Percentiles rank a stretch among this genome's conserved stretches.
phyloP scores from a whole-genome alignment of 2,797 vertebrate species.

The Molothrus aeneus region DNA sequence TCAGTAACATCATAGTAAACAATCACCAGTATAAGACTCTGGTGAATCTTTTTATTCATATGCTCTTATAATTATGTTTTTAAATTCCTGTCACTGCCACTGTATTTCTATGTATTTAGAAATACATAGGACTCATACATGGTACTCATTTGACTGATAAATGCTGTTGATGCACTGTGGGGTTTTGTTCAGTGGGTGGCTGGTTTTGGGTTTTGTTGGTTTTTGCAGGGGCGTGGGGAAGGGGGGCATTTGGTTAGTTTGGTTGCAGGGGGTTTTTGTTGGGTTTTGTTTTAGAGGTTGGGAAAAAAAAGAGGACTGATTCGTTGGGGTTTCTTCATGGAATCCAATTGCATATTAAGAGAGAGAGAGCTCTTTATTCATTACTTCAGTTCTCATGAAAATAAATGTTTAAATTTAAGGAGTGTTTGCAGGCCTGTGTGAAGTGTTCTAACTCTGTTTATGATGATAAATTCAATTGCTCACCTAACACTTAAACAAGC shows the following conservation, averaged over 20 bases:
- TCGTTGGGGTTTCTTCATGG: background rate
- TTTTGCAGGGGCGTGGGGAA: rapidly evolving
- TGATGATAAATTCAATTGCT: background rate
- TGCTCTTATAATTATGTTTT: background rate
- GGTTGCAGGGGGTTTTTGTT: background rate
- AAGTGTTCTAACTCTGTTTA: background rate
- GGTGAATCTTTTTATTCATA: background rate
- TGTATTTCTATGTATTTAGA: background rate
- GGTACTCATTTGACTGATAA: background rate
- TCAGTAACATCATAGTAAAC: background rate
- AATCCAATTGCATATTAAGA: background rate
- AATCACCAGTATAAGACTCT: background rate
- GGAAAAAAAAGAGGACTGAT: background rate
- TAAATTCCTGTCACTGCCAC: background rate
- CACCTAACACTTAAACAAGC: background rate
- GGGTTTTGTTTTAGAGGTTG: background rate
- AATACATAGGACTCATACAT: rapidly evolving
- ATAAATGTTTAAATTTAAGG: background rate
- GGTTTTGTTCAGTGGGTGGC: background rate
- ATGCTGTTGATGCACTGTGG: background rate
- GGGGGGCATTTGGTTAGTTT: background rate
- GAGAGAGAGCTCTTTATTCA: background rate
- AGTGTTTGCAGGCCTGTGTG: background rate
- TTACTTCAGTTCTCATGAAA: background rate
- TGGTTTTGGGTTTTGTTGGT: background rate